Base-by-base conservation (phyloP, 2,888 invertebrate species). In the Sialis lutaria region DNA sequence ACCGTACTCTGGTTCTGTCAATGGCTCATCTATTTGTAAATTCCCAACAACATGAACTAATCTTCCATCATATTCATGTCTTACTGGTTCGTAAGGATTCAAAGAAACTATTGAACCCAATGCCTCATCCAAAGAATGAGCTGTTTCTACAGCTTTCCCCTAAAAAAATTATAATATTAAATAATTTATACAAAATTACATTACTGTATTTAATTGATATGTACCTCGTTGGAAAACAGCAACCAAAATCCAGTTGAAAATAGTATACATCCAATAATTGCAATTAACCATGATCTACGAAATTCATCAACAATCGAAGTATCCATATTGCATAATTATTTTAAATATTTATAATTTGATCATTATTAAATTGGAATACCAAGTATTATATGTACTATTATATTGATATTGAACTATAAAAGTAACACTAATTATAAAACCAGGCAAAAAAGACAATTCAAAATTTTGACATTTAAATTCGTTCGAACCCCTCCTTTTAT, bases 1-100 rank as follows among this genome's bases (percentile, higher is more conserved):
- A 48, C 86, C 86, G 62, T 91, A 92, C 50, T 85, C 84, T 0
- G 82, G 81, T 59, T 91, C 91, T 1, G 85, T 82, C 48, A 90
- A 71, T 6, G 90, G 89, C 59, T 90, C 87, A 7, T 80, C 74
- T 42, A 89, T 73, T 8, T 74, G 65, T 12, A 92, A 64, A 1
- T 77, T 74, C 0, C 89, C 91, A 22, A 75, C 72, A 8, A 91
- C 67, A 60, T 92, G 85, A 1, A 92, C 74, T 40, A 91, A 73
- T 48, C 74, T 72, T 0, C 82, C 83, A 56, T 89, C 82, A 58
- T 81, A 81, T 49, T 74, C 75, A 0, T 72, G 63, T 4, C 73
- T 59, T 6, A 72, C 55, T 12, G 64, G 67, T 53, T 59, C 65
- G 53, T 59, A 65, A 41, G 61, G 63, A 63, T 63, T 69, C 12